Percentiles rank a stretch among this genome's conserved stretches.
Conservation (phyloP, 2,797 vertebrate species). For the Lacerta viridis region DNA sequence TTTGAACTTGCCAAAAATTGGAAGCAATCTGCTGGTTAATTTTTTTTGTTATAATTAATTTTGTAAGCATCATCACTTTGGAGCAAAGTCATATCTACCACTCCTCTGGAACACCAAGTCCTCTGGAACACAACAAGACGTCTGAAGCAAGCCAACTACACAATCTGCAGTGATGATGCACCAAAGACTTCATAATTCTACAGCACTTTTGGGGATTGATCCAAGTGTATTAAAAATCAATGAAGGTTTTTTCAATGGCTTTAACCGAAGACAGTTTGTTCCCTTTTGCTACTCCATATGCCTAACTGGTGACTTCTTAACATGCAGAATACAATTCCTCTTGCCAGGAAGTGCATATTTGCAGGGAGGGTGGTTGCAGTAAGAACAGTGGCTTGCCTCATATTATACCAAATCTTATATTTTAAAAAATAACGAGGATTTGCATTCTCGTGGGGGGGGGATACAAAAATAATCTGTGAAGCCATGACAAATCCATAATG, state of each 20-base stretch:
- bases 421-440: slow-evolving; percentile 24
- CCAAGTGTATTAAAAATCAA: neutral
- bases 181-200: neutral
- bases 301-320: neutral
- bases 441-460: slow-evolving; percentile 31
- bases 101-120: neutral
- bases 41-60: neutral
- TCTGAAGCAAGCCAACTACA: neutral
- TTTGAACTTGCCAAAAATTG: neutral
- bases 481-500: slow-evolving; percentile 16
- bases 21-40: neutral
- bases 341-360: neutral
- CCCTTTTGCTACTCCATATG: neutral
- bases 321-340: neutral
- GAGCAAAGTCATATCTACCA: neutral
- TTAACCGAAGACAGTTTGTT: neutral
- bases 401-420: neutral
- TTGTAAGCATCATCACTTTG: neutral
- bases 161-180: neutral
- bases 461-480: slow-evolving; percentile 13
- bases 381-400: neutral
- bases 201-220: neutral
- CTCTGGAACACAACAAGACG: neutral
- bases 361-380: neutral
- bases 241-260: neutral